phyloP scores from a whole-genome alignment of 2,113 vertebrate genomes.

The Psittacula cyanocephala region DNA sequence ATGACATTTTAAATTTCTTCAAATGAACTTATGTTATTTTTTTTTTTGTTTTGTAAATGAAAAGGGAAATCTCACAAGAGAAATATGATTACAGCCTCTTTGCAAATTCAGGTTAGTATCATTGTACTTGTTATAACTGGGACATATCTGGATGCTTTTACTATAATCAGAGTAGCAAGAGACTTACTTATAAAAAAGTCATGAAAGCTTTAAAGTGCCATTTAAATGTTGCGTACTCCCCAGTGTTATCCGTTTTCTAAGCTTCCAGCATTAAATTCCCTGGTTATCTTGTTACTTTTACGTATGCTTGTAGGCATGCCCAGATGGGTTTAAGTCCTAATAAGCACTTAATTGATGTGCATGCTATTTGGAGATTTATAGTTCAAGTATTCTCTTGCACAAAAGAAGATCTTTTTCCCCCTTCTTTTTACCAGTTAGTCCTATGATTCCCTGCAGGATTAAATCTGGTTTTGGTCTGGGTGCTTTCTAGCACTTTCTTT shows the following conservation, averaged over 20 bases:
- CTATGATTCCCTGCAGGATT: not conserved
- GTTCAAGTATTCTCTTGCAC: not conserved
- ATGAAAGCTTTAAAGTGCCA: not conserved
- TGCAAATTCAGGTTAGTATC: not conserved
- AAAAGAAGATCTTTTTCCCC: not conserved
- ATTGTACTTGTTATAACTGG: not conserved
- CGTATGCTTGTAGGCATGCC: not conserved
- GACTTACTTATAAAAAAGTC: not conserved
- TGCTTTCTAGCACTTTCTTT: not conserved
- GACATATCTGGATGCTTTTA: not conserved
- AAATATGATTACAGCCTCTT: not conserved
- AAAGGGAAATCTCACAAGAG: not conserved
- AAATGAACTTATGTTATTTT: not conserved
- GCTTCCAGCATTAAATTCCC: not conserved
- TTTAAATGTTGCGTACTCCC: not conserved
- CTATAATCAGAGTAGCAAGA: not conserved
- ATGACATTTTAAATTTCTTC: not conserved
- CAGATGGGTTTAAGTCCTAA: not conserved
- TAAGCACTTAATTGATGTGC: not conserved
- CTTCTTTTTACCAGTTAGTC: not conserved
- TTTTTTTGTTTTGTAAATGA: not conserved
- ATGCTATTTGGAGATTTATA: not conserved
- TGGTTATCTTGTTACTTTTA: not conserved
- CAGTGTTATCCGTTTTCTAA: not conserved
- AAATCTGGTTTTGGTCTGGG: not conserved